Conservation (phyloP, 92 coral and sea anemone species). For the Heliopora coerulea region DNA sequence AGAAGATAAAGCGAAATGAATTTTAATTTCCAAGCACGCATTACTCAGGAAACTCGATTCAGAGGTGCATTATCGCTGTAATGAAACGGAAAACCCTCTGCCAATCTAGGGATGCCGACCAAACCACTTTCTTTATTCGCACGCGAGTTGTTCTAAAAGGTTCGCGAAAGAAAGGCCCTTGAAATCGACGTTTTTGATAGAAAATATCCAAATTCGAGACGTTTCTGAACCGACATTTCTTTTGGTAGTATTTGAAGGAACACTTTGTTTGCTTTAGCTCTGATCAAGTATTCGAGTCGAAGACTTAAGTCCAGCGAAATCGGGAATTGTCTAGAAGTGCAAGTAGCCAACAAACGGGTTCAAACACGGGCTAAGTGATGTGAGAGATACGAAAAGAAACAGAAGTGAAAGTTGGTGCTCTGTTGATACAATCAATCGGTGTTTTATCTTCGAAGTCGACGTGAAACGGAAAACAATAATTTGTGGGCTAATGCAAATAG, state of each 20-base stretch:
- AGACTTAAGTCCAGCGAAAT: not conserved
- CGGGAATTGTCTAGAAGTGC: slow-evolving; percentile 23
- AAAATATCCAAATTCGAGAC: slow-evolving; percentile 26
- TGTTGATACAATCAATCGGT: slow-evolving; percentile 29
- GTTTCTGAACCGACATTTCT: slow-evolving; percentile 24
- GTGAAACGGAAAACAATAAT: slow-evolving; percentile 35
- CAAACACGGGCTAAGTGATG: slow-evolving; percentile 4
- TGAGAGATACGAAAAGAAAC: not conserved
- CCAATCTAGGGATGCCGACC: not conserved
- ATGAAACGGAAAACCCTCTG: slow-evolving; percentile 33
- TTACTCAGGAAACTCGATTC: slow-evolving; percentile 39
- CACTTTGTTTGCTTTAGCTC: slow-evolving; percentile 12
- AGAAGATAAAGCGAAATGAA: slow-evolving; percentile 44
- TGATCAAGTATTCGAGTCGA: not conserved
- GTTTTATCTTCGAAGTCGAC: slow-evolving; percentile 35
- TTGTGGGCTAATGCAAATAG: slow-evolving; percentile 48
- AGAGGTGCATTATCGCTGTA: slow-evolving; percentile 26
- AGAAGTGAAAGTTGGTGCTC: not conserved
- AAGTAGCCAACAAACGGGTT: not conserved
- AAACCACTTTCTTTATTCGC: not conserved
- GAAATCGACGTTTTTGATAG: not conserved
- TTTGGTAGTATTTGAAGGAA: slow-evolving; percentile 18
- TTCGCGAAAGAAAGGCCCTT: not conserved
- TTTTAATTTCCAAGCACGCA: slow-evolving; percentile 45
- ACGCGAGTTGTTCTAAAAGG: slow-evolving; percentile 7